These are phyloP conservation scores for Laticauda colubrina DNA, from an alignment of 2,113 vertebrate species.

Conservation along the genomic window DNA sequence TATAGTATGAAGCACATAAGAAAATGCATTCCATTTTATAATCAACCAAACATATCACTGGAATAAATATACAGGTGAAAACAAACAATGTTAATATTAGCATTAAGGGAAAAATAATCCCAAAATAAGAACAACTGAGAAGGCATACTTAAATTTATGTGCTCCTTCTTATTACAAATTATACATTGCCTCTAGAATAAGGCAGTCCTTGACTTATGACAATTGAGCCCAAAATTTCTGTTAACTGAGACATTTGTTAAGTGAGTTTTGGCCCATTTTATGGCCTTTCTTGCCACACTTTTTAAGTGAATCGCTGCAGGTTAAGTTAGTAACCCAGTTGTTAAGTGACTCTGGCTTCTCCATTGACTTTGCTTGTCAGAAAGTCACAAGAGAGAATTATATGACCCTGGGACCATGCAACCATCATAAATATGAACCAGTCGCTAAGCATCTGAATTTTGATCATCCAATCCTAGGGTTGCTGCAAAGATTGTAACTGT, in stretches of 20 bases:
- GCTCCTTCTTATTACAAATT: not conserved
- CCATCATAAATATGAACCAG: not conserved
- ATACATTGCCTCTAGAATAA: not conserved
- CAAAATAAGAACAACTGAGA: not conserved
- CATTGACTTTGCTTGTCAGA: too few species aligned
- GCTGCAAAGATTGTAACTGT: not conserved
- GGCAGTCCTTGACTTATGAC: not conserved
- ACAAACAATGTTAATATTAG: not conserved
- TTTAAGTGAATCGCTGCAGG: too few species aligned
- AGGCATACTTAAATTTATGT: not conserved
- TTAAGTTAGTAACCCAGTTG: too few species aligned
- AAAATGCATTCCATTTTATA: not conserved
- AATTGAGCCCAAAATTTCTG: too few species aligned
- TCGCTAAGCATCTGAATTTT: not conserved
- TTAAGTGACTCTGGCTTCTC: too few species aligned
- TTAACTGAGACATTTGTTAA: too few species aligned
- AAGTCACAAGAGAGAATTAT: not conserved
- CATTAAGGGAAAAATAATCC: not conserved
- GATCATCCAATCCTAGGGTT: not conserved
- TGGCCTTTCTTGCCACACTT: too few species aligned
- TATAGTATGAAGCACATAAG: not conserved
- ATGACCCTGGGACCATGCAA: not conserved
- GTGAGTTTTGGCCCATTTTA: too few species aligned
- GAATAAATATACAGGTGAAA: not conserved
- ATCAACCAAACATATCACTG: not conserved